Evolutionary conservation across 92 coral and sea anemone genomes (phyloP), one percentile per base, ranked within the genome.

Genomic region (Bergia puertoricense): DNA sequence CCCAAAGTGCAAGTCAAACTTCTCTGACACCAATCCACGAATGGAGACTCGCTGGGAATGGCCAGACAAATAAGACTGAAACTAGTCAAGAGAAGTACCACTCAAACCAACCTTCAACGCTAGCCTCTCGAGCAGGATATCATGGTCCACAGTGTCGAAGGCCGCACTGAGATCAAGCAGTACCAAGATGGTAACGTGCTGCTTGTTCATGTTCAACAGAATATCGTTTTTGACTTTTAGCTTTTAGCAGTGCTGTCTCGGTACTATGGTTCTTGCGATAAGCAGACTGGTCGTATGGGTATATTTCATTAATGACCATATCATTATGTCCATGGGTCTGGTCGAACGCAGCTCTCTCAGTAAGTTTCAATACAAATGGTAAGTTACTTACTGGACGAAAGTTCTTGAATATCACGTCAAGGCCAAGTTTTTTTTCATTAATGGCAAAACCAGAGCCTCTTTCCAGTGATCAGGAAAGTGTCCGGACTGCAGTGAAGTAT

Each of bases 361-460:
- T 62, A 20, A 62, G 71, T 16, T 54, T 82, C 40, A 51, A 72
- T 62, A 57, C 76, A 82, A 82, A 82, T n/a, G 76, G 76, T 62
- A 82, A 51, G 20, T 82, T 82, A 38, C 86, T 82, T 13, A 82
- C 86, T n/a, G 86, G 86, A 16, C 86, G 57, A 81, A 81, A 82
- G 43, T 82, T 57, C 40, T 67, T 37, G 72, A 22, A 39, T 6
- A 62, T 67, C 7, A 82, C 22, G 20, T 66, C 76, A 82, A 66
- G 86, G 23, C 72, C 43, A 6, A 1, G 76, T 45, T 66, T 45
- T 66, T 82, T 45, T 57, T 82, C 8, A 82, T 2, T n/a, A 56
- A 69, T 8, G 88, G 88, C 11, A 43, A 16, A 69, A 84, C 50
- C 18, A 84, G 57, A 39, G 45, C 65, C 20, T 56, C 65, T 15